Percentiles rank a stretch among this genome's conserved stretches.
Conservation (phyloP, 2,888 invertebrate genomes). For the Microctonus hyperodae region DNA sequence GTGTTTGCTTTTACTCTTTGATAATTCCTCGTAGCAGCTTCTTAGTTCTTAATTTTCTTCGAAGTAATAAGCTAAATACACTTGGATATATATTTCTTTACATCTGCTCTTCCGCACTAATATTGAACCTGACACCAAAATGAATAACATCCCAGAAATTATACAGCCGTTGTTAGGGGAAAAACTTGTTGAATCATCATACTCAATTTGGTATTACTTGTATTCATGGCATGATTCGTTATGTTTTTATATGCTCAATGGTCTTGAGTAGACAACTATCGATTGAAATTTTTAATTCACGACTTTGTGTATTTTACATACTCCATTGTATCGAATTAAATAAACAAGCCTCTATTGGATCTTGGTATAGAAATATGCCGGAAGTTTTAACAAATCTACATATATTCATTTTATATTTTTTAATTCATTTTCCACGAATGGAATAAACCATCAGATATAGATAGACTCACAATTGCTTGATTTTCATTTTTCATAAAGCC, state of each 20-base stretch:
- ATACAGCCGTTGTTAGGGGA: background rate
- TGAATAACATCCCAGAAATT: background rate
- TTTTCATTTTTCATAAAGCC: conserved; percentile 19
- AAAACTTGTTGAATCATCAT: background rate
- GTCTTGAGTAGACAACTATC: background rate
- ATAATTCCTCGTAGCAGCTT: conserved; percentile 3
- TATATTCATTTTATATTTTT: background rate
- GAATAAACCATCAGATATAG: conserved; percentile 16
- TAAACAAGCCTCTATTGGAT: background rate
- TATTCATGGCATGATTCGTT: background rate
- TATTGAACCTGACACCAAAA: background rate
- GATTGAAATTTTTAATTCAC: no score
- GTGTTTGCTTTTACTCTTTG: conserved; percentile 29
- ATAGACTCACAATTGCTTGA: conserved; percentile 21
- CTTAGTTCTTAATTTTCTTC: no score
- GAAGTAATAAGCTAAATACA: no score
- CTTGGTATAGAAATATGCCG: background rate
- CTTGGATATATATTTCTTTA: conserved; percentile 4
- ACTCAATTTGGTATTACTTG: background rate
- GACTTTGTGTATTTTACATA: no score
- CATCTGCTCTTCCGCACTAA: background rate
- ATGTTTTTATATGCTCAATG: background rate
- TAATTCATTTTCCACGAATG: conserved; percentile 12
- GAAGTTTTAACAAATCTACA: conserved; percentile 13
- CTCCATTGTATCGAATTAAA: no score